Conservation (phyloP, 2,888 invertebrate species). For the Tortrix viridana region DNA sequence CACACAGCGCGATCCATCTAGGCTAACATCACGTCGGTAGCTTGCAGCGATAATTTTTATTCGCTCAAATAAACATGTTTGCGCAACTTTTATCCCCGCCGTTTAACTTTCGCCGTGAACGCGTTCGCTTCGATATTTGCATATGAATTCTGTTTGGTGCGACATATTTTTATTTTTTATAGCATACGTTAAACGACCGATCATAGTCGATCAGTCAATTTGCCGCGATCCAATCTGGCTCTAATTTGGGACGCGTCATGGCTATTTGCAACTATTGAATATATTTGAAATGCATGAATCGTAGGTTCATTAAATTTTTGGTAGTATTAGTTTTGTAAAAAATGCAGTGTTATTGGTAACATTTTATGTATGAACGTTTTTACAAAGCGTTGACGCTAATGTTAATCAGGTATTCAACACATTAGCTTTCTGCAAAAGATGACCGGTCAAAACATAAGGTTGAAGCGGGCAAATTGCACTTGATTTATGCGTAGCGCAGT, state of each 20-base stretch:
- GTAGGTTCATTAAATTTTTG: background rate
- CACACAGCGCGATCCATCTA: slow-evolving; percentile 43
- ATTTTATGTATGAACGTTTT: too few species aligned
- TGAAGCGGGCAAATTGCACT: slow-evolving; percentile 12
- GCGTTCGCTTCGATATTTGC: slow-evolving; percentile 66
- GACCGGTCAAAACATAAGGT: slow-evolving; percentile 26
- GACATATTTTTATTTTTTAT: slow-evolving; percentile 61
- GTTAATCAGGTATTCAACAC: background rate
- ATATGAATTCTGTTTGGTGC: slow-evolving; percentile 71
- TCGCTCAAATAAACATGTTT: slow-evolving; percentile 69
- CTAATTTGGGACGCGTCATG: slow-evolving; percentile 35
- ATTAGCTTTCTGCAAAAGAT: slow-evolving; percentile 15
- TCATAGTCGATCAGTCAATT: slow-evolving; percentile 51
- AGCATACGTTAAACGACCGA: slow-evolving; percentile 54
- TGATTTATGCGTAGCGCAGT: slow-evolving; percentile 32
- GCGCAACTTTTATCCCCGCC: slow-evolving; percentile 66
- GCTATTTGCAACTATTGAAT: slow-evolving; percentile 26
- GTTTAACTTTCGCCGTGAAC: slow-evolving; percentile 65
- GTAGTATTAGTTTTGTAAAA: background rate
- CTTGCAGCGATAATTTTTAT: slow-evolving; percentile 59
- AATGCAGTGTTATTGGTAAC: too few species aligned
- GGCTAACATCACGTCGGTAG: slow-evolving; percentile 47
- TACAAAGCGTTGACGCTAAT: too few species aligned
- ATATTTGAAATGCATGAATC: slow-evolving; percentile 16
- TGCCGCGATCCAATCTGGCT: slow-evolving; percentile 41